Conservation (phyloP, 2,113 vertebrate species). For the Nothocercus nigrocapillus region DNA sequence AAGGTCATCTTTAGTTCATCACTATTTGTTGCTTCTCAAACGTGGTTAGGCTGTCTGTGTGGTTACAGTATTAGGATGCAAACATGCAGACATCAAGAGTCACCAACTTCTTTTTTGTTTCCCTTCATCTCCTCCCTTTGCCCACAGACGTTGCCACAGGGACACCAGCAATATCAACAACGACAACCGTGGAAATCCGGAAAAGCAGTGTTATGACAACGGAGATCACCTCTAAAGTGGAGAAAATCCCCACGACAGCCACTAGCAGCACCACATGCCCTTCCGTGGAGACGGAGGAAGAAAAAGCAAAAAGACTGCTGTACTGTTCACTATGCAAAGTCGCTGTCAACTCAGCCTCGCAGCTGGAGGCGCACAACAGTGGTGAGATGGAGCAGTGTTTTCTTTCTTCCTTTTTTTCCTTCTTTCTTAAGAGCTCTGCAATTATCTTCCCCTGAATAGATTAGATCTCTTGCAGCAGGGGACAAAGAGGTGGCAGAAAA, state of each 20-base stretch:
- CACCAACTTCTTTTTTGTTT: not conserved
- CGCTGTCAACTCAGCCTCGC: conserved; percentile 95
- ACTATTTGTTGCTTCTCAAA: not conserved
- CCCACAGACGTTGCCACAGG: conserved; percentile 77
- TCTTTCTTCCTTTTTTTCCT: conserved; percentile 26
- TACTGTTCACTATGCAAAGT: conserved; percentile 99
- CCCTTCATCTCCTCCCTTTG: not conserved
- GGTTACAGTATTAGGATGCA: not conserved
- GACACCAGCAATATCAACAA: conserved; percentile 77
- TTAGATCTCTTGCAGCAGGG: conserved; percentile 72
- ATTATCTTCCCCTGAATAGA: conserved; percentile 72
- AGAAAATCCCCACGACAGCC: conserved; percentile 77
- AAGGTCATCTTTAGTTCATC: not conserved
- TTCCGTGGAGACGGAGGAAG: conserved; percentile 90
- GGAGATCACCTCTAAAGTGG: conserved; percentile 81
- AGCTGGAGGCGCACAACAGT: conserved; percentile 98
- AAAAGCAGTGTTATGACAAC: conserved; percentile 72
- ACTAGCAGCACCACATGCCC: conserved; percentile 73
- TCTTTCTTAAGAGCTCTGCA: conserved; percentile 64
- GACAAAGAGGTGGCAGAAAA: conserved; percentile 54
- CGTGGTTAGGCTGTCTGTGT: not conserved
- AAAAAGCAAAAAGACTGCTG: conserved; percentile 93
- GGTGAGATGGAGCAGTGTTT: conserved; percentile 81
- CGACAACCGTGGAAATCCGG: conserved; percentile 68
- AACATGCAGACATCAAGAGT: not conserved